Evolutionary conservation across 2,113 vertebrate genomes (phyloP), one percentile per base, ranked within the genome.

Genomic region (Alethe diademata): DNA sequence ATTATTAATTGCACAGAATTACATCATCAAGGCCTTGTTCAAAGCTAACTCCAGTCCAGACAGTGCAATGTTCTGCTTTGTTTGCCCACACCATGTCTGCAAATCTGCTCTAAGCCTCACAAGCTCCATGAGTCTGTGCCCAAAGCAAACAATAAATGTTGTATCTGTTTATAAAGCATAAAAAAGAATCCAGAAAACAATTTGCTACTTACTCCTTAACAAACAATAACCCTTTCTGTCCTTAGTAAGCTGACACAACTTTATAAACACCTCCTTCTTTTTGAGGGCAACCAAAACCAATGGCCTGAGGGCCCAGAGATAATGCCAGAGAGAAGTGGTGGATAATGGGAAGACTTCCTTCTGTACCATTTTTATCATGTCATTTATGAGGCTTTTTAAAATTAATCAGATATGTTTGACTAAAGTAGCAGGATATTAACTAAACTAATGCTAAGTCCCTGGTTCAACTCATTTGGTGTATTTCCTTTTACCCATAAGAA

Each of bases 61-160:
- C 40, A 69, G 24, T 10, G n/a, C 26, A n/a, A 33, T 9, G 28
- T 8, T 86, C 42, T 75, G 20, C 61, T 75, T 60, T 38, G 42
- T 45, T 74, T 61, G 43, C 47, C 60, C 22, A 1, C 13, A 43
- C 7, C 24, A 2, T 2, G 33, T 66, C 81, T 79, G 57, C 48
- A 64, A 64, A 31, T 62, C 42, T n/a, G 9, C 71, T 48, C 60
- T 29, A 67, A 54, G 10, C 35, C 38, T 85, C 42, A 45, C 31
- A 51, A 80, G 35, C 50, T 38, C 14, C 5, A 65, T 0, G 0
- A 86, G 17, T 48, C 56, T 15, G 42, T 47, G 47, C 33, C n/a
- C 56, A 84, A 54, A 89, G 40, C 18, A 78, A 91, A 82, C 0
- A 3, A 20, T 5, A 85, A 64, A 56, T 50, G 53, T 62, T 11